Conservation (phyloP, 2,113 vertebrate genomes). For the Hippoglossus stenolepis region DNA sequence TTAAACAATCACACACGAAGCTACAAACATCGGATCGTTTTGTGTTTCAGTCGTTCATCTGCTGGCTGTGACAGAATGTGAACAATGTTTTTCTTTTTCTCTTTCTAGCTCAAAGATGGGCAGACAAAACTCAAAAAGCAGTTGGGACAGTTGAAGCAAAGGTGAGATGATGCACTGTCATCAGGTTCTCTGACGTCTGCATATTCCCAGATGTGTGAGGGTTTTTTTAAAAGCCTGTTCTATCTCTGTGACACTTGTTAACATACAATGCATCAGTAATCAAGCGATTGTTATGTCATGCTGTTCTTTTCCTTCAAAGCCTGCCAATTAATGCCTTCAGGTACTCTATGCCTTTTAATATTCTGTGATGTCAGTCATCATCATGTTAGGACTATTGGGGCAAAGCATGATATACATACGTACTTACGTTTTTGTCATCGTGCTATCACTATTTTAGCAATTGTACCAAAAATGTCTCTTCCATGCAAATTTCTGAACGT, state of each 20-base stretch:
- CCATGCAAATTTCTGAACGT: neutral
- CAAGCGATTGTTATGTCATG: conserved; percentile 71
- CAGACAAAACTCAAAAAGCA: conserved; percentile 91
- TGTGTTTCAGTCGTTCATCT: neutral
- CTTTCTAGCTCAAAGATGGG: conserved; percentile 89
- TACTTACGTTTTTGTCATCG: neutral
- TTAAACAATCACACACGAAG: neutral
- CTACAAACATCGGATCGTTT: neutral
- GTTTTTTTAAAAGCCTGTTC: neutral
- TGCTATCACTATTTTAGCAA: neutral
- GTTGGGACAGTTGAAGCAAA: conserved; percentile 93
- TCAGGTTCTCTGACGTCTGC: neutral
- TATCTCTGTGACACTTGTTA: conserved; percentile 64
- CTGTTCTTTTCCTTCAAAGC: conserved; percentile 88
- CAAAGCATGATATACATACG: neutral
- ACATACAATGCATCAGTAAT: conserved; percentile 34
- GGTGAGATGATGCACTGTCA: conserved; percentile 79
- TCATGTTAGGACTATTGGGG: neutral
- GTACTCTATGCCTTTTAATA: conserved; percentile 84
- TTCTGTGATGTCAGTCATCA: conserved; percentile 22
- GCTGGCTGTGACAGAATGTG: neutral
- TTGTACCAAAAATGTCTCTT: neutral
- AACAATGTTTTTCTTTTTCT: neutral
- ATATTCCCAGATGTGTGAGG: neutral
- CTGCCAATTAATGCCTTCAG: conserved; percentile 91